Conservation (phyloP, 1,140 invertebrate genomes). For the Drosophila watanabei region DNA sequence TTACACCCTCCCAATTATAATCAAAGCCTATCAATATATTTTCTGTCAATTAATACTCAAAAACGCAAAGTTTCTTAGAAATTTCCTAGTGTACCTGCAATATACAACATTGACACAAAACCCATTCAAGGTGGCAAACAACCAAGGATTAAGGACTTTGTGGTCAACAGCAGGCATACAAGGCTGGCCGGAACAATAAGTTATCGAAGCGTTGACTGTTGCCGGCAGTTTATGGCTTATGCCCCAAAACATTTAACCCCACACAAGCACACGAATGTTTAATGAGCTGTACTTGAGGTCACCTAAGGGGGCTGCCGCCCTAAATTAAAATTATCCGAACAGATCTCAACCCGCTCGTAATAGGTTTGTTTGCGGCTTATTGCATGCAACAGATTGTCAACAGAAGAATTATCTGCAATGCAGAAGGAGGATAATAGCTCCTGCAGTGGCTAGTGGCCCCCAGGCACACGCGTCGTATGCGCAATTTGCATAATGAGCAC, state of each 20-base stretch:
- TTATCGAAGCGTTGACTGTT: slow-evolving; percentile 52
- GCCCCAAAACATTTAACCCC: slow-evolving; percentile 3
- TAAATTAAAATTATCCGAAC: slow-evolving; percentile 33
- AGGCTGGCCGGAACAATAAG: slow-evolving; percentile 34
- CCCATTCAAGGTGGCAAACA: slow-evolving; percentile 16
- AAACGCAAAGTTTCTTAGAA: not conserved
- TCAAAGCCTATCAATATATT: not conserved
- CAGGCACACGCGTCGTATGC: slow-evolving; percentile 64
- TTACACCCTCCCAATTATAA: not conserved
- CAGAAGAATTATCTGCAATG: slow-evolving; percentile 50
- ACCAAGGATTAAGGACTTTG: slow-evolving; percentile 4
- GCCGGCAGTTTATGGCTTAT: slow-evolving; percentile 39
- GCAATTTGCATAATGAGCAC: slow-evolving; percentile 77
- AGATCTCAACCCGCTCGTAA: slow-evolving; percentile 23
- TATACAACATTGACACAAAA: slow-evolving; percentile 31
- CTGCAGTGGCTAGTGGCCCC: slow-evolving; percentile 32
- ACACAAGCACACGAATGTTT: slow-evolving; percentile 17
- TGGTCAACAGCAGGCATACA: slow-evolving; percentile 35
- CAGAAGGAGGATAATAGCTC: slow-evolving; percentile 39
- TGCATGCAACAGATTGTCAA: slow-evolving; percentile 69
- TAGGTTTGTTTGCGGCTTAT: slow-evolving; percentile 46
- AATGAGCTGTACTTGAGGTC: slow-evolving; percentile 20
- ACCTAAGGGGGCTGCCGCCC: slow-evolving; percentile 11
- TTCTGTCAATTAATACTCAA: not conserved
- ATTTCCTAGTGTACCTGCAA: slow-evolving; percentile 6